These are phyloP conservation scores for Lucifuga dentata DNA, from an alignment of 2,113 vertebrate species.

Conservation along the genomic window DNA sequence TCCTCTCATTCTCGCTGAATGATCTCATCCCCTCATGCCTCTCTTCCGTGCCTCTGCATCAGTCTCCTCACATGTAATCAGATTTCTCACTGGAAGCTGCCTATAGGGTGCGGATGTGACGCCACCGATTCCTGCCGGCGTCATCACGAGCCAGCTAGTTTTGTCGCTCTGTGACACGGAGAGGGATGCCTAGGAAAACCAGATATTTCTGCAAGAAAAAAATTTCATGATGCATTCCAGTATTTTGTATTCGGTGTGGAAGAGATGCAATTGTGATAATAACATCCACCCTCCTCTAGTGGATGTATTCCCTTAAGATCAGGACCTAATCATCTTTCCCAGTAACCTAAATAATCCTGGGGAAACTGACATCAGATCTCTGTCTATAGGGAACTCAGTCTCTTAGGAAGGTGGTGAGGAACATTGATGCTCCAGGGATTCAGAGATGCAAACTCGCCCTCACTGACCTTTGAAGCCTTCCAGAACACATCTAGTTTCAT, in stretches of 20 bases:
- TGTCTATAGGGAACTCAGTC: conserved; percentile 34
- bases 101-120: conserved; percentile 53
- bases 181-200: conserved; percentile 1
- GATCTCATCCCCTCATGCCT: conserved; percentile 38
- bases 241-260: conserved; percentile 11
- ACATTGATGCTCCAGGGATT: conserved; percentile 50
- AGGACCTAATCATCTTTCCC: not conserved
- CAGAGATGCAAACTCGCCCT: conserved; percentile 62
- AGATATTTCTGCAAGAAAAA: conserved; percentile 40
- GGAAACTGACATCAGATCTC: conserved; percentile 40
- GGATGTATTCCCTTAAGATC: conserved; percentile 7
- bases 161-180: conserved; percentile 44
- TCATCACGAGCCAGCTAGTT: conserved; percentile 34
- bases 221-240: conserved; percentile 14
- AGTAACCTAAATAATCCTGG: conserved; percentile 18
- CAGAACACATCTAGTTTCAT: conserved; percentile 62
- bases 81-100: conserved; percentile 54
- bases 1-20: conserved; percentile 44
- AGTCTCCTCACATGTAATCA: conserved; percentile 29
- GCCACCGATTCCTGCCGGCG: conserved; percentile 40
- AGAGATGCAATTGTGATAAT: not conserved
- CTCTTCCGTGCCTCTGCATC: conserved; percentile 30
- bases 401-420: conserved; percentile 55
- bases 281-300: not conserved
- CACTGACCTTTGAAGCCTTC: conserved; percentile 70